Evolutionary conservation across 2,113 vertebrate species (phyloP).

Genomic region (Sakesphorus luctuosus): DNA sequence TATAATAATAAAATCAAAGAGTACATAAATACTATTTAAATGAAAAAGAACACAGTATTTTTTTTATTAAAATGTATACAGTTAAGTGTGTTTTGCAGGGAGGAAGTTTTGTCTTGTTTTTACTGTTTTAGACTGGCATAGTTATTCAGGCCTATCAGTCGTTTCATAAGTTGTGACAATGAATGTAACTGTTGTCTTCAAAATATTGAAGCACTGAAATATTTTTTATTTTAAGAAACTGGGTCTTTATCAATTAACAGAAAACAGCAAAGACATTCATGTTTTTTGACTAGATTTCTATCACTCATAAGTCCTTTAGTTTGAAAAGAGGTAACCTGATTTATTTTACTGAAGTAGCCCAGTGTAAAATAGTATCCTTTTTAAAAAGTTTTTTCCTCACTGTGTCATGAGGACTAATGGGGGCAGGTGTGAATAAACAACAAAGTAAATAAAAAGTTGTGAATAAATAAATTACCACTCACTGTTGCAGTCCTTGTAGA

Average conservation of each 20-base stretch:
- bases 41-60: not conserved
- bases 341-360: not conserved
- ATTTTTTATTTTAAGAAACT: not conserved
- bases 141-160: not conserved
- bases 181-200: rapidly evolving
- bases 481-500: not conserved
- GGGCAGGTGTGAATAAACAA: not conserved
- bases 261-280: not conserved
- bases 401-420: not conserved
- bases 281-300: not conserved
- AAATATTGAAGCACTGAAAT: not conserved
- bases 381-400: rapidly evolving
- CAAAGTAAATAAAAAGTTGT: not conserved
- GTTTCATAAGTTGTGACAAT: not conserved
- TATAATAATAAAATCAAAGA: not conserved
- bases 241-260: not conserved
- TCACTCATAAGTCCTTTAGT: not conserved
- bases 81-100: not conserved
- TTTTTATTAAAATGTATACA: not conserved
- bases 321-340: not conserved
- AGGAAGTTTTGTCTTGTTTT: not conserved
- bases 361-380: not conserved
- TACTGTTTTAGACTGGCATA: not conserved
- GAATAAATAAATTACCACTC: not conserved
- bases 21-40: not conserved